Conservation (phyloP, 2,888 invertebrate species). For the Oligia strigilis region DNA sequence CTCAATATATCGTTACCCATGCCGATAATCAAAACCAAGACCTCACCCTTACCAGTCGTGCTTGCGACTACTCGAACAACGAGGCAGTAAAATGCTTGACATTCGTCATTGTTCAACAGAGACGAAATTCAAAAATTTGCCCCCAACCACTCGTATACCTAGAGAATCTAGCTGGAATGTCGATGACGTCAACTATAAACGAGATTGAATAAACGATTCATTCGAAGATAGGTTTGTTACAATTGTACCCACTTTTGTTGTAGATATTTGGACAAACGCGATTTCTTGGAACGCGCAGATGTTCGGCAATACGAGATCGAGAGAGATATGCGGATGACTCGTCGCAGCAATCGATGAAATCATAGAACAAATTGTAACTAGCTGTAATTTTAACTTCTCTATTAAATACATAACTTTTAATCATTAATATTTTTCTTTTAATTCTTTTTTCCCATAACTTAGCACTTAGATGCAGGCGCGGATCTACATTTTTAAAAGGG, state of each 20-base stretch:
- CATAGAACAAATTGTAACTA: slow-evolving; percentile 24
- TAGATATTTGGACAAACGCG: slow-evolving; percentile 97
- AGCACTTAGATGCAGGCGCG: neutral
- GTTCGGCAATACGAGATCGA: slow-evolving; percentile 97
- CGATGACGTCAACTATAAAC: slow-evolving; percentile 19
- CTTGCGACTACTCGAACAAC: neutral
- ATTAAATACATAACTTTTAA: slow-evolving; percentile 35
- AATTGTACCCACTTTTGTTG: slow-evolving; percentile 67
- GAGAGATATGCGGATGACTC: slow-evolving; percentile 93
- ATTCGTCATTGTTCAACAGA: neutral
- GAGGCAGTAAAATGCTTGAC: neutral
- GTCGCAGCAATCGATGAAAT: slow-evolving; percentile 91
- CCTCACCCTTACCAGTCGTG: neutral
- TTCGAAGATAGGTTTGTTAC: slow-evolving; percentile 4
- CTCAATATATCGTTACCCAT: no score
- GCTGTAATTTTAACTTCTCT: slow-evolving; percentile 18
- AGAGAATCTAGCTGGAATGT: slow-evolving; percentile 9
- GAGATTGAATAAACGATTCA: slow-evolving; percentile 11
- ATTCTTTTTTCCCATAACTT: neutral
- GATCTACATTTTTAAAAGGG: neutral
- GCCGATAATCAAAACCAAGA: no score
- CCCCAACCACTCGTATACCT: neutral
- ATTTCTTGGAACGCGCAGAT: slow-evolving; percentile 97
- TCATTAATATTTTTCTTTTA: neutral
- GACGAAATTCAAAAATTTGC: neutral